phyloP scores from a whole-genome alignment of 1,140 invertebrate genomes.

The Samia ricini region DNA sequence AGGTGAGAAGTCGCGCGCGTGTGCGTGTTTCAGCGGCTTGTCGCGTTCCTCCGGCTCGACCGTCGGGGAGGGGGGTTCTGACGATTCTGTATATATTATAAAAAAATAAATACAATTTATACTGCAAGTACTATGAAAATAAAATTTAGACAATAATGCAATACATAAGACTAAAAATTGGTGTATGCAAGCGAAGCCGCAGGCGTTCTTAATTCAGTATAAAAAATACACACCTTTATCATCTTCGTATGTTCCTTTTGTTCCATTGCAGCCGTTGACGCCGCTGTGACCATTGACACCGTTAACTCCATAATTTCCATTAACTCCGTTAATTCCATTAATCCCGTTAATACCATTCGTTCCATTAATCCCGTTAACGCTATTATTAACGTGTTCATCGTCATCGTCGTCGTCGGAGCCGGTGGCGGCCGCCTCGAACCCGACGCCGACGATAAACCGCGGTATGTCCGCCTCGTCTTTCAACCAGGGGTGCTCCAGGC shows the following conservation, averaged over 20 bases:
- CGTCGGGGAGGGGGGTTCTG: slow-evolving; percentile 23
- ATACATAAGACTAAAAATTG: no score
- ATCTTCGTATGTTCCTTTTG: slow-evolving; percentile 42
- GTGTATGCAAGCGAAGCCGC: no score
- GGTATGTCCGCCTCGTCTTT: slow-evolving; percentile 71
- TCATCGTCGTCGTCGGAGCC: slow-evolving; percentile 49
- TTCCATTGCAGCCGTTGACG: slow-evolving; percentile 23
- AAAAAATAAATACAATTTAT: neutral
- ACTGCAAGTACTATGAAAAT: no score
- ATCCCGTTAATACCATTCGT: slow-evolving; percentile 30
- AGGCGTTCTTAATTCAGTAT: no score
- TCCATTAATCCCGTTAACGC: slow-evolving; percentile 24
- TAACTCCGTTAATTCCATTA: slow-evolving; percentile 28
- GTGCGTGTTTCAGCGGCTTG: slow-evolving; percentile 64
- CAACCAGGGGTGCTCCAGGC: slow-evolving; percentile 81
- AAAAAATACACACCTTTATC: slow-evolving; percentile 39
- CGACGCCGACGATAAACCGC: slow-evolving; percentile 50
- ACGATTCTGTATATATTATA: slow-evolving; percentile 27
- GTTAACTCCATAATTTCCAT: slow-evolving; percentile 24
- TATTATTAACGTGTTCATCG: slow-evolving; percentile 26
- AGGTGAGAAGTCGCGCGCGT: slow-evolving; percentile 60
- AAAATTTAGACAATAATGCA: no score
- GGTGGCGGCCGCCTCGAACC: slow-evolving; percentile 45
- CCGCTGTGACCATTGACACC: slow-evolving; percentile 26
- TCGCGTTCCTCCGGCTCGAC: slow-evolving; percentile 44